Evolutionary conservation across 2,797 vertebrate genomes (phyloP), one percentile per base, ranked within the genome.

Genomic region (Cossypha niveicapilla): DNA sequence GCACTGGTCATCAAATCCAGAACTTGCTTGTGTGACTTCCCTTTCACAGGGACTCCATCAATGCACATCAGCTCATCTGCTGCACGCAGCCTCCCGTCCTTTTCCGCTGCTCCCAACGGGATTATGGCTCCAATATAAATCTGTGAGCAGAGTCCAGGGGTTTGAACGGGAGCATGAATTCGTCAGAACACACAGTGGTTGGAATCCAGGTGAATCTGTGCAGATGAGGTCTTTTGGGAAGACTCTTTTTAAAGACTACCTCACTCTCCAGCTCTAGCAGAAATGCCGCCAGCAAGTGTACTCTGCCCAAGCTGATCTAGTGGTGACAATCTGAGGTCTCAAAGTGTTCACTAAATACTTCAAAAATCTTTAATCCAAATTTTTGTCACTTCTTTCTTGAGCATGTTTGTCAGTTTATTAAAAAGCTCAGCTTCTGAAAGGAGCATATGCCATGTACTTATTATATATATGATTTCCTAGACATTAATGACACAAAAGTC

Each of bases 61-160:
- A 99, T 99, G 63, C 99, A 99, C 88, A 99, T 98, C 74, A 99
- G 98, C 93, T 99, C 99, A 12, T 99, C 99, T 0, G 99, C 99
- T 0, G 99, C 99, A 14, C 99, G 98, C 42, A 99, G 98, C 32
- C 99, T 98, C 7, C 99, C 99, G 0, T 99, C 99, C 82, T 99
- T 99, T 94, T 99, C 99, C 0, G 99, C 99, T 0, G 99, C 99
- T 4, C 99, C 99, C 84, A 99, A 94, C 0, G 99, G 99, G 79
- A 99, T 99, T 41, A 99, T 99, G 92, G 99, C 99, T 7, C 99
- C 99, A 1, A 99, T 99, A 88, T 99, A 99, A 54, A 99, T 99
- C 99, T 99, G 97, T 10, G 41, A 94, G 71, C 50, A 91, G 12
- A 87, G 82, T 25, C 37, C 57, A 27, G 27, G 71, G n/a, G 44